phyloP scores from a whole-genome alignment of 2,797 vertebrate species.

The Danionella dracula region DNA sequence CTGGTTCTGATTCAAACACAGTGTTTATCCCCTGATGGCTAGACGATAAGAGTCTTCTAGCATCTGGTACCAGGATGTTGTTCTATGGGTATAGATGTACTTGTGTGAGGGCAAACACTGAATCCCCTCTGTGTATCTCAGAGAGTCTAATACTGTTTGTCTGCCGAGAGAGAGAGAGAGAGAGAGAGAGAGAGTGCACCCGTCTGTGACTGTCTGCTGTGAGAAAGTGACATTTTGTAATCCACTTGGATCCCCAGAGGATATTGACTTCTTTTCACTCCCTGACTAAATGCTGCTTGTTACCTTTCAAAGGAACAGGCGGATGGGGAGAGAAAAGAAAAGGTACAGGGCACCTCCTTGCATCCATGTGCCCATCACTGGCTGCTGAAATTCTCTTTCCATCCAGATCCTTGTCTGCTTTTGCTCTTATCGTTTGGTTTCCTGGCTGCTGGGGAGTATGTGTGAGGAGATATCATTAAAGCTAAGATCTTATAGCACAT shows the following conservation, averaged over 20 bases:
- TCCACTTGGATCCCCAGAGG: constrained; percentile 51
- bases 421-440: neutral
- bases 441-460: neutral
- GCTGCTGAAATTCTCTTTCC: neutral
- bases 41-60: neutral
- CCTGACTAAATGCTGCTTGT: constrained; percentile 35
- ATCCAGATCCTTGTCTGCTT: neutral
- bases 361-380: constrained; percentile 33
- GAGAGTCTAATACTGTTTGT: constrained; percentile 29
- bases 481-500: no score
- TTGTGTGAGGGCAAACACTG: constrained; percentile 4
- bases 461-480: no score
- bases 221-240: constrained; percentile 58
- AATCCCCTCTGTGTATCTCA: constrained; percentile 8
- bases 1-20: no score
- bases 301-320: constrained; percentile 41
- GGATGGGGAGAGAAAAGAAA: constrained; percentile 4
- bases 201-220: constrained; percentile 29
- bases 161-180: constrained; percentile 17
- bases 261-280: constrained; percentile 54
- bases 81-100: constrained; percentile 24
- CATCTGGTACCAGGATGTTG: constrained; percentile 15
- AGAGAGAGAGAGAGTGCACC: constrained; percentile 24
- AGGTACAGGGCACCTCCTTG: constrained; percentile 26
- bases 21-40: no score